phyloP scores from a whole-genome alignment of 2,113 vertebrate genomes.

The Fukomys damarensis region DNA sequence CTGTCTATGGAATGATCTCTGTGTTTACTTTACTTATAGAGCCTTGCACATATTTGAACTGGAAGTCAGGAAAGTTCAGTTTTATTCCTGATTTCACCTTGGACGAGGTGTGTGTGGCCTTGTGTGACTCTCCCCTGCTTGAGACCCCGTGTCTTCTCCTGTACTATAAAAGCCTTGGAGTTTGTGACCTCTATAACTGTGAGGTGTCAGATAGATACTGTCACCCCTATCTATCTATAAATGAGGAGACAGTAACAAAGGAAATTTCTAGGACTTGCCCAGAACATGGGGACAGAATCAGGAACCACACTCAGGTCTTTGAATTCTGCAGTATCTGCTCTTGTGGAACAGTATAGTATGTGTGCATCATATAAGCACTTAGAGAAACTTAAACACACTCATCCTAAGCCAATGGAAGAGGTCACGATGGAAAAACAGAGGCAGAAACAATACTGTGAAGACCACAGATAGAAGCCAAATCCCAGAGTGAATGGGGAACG shows the following conservation, averaged over 20 bases:
- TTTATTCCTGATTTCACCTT: not conserved
- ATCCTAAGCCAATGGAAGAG: not conserved
- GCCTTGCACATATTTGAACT: not conserved
- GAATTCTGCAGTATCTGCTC: not conserved
- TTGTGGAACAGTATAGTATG: not conserved
- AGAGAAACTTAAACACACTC: not conserved
- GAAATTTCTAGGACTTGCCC: not conserved
- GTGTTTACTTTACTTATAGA: not conserved
- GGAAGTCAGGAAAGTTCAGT: not conserved
- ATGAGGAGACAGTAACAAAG: not conserved
- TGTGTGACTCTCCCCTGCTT: not conserved
- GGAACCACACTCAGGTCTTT: not conserved
- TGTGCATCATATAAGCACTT: accelerated
- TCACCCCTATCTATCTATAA: not conserved
- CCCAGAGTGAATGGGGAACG: accelerated
- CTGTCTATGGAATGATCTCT: not conserved
- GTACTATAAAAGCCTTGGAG: not conserved
- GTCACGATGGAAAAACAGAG: not conserved
- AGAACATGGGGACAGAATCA: not conserved
- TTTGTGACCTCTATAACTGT: not conserved
- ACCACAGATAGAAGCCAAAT: too few species aligned
- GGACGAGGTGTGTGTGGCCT: not conserved
- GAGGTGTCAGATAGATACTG: not conserved
- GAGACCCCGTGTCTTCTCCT: not conserved
- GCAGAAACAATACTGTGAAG: not conserved